Conservation (phyloP, 2,888 invertebrate genomes). For the Lasioglossum zephyrum region DNA sequence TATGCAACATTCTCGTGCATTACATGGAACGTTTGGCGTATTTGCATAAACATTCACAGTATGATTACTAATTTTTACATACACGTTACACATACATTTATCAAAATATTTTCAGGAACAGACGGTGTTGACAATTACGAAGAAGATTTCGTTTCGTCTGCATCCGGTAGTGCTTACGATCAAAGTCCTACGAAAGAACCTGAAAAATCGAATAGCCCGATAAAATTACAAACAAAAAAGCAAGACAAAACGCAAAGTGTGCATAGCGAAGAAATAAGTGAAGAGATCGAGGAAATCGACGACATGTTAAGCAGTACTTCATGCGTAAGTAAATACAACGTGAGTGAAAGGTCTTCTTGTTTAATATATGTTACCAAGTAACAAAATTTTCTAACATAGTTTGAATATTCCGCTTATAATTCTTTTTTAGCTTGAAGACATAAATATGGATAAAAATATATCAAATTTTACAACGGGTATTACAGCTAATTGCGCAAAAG, state of each 20-base stretch:
- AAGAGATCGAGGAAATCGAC: constrained; percentile 80
- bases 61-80: not conserved
- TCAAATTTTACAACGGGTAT: constrained; percentile 78
- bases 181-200: constrained; percentile 80
- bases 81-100: not conserved
- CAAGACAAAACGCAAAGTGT: constrained; percentile 76
- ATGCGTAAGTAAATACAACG: constrained; percentile 77
- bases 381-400: constrained; percentile 17
- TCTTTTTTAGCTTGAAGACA: constrained; percentile 78
- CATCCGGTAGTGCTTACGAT: constrained; percentile 81
- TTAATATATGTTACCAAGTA: constrained; percentile 12
- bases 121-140: constrained; percentile 78
- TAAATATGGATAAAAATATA: constrained; percentile 77
- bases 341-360: constrained; percentile 20
- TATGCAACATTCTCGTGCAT: not conserved
- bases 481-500: constrained; percentile 75
- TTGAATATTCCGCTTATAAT: constrained; percentile 45
- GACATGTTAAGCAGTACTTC: constrained; percentile 80
- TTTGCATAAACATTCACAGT: constrained; percentile 1
- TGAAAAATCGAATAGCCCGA: constrained; percentile 72
- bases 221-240: constrained; percentile 68
- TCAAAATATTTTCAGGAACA: constrained; percentile 66
- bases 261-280: constrained; percentile 80
- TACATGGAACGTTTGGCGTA: not conserved
- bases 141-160: constrained; percentile 81